Conservation (phyloP, 2,797 vertebrate genomes). For the Sparus aurata region DNA sequence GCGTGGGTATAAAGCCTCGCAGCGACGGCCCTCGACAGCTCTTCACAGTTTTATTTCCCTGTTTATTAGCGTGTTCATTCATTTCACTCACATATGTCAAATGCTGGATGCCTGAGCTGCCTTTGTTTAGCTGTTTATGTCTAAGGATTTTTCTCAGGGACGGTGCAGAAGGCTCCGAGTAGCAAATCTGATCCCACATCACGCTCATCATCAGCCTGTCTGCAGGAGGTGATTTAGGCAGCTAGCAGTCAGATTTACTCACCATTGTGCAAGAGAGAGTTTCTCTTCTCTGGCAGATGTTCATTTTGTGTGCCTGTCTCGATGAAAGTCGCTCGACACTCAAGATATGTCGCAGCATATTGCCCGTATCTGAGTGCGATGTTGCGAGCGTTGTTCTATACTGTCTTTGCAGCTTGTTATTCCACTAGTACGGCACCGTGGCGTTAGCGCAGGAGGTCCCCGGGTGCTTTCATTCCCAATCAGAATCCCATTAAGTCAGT, state of each 20-base stretch:
- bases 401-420: conserved; percentile 5
- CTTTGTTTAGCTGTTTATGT: background rate
- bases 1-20: background rate
- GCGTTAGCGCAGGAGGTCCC: background rate
- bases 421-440: background rate
- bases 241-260: background rate
- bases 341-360: background rate
- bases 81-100: conserved; percentile 8
- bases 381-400: background rate
- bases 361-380: background rate
- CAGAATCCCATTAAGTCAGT: background rate
- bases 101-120: background rate
- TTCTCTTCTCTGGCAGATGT: background rate
- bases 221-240: background rate
- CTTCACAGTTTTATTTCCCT: background rate
- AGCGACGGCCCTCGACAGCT: background rate
- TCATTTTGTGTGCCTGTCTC: background rate
- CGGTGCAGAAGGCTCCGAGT: background rate
- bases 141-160: background rate
- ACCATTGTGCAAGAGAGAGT: background rate
- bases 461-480: background rate
- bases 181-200: background rate
- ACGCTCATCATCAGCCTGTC: background rate
- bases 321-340: background rate
- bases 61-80: background rate